phyloP scores from a whole-genome alignment of 2,797 vertebrate genomes.

The Etheostoma nigrum region DNA sequence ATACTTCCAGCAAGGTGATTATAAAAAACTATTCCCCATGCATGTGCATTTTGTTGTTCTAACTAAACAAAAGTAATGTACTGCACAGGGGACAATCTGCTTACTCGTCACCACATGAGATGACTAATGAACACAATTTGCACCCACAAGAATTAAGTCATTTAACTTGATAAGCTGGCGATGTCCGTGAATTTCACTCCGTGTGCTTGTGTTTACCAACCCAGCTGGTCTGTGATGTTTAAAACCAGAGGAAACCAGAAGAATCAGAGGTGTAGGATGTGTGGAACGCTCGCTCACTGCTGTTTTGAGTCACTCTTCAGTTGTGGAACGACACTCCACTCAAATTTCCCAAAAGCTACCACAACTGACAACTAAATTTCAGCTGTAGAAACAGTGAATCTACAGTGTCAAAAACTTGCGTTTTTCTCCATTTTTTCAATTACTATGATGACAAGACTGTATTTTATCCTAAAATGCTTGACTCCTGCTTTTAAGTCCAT shows the following conservation, averaged over 20 bases:
- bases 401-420: background rate
- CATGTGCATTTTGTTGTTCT: background rate
- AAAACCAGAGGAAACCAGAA: background rate
- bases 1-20: constrained; percentile 1
- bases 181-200: background rate
- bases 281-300: background rate
- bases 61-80: background rate
- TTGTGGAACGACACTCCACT: background rate
- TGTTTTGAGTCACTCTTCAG: background rate
- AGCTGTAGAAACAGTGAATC: background rate
- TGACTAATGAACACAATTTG: background rate
- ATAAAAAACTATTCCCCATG: background rate
- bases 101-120: background rate
- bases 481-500: background rate
- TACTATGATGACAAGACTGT: background rate
- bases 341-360: background rate
- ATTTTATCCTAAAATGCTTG: background rate
- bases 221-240: background rate
- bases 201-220: constrained; percentile 4
- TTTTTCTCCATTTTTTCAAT: background rate
- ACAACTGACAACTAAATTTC: background rate
- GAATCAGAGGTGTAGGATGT: background rate
- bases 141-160: background rate
- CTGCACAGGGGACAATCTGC: background rate
- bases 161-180: background rate